Conservation (phyloP, 2,888 invertebrate genomes). For the Disparrhopalites patrizii region DNA sequence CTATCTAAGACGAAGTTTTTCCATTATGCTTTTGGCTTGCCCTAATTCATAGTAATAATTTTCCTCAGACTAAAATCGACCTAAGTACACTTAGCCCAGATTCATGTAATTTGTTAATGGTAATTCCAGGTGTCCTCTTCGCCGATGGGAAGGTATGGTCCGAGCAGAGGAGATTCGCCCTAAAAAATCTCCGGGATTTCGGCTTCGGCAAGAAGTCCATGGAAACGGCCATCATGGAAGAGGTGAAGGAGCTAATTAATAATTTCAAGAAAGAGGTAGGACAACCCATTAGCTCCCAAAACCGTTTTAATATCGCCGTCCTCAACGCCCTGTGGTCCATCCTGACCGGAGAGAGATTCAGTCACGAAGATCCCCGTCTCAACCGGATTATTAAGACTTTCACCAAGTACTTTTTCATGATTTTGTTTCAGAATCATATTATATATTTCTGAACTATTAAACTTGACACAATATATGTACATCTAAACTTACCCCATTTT, state of each 20-base stretch:
- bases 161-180: slow-evolving; percentile 40
- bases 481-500: slow-evolving; percentile 1
- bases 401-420: slow-evolving; percentile 29
- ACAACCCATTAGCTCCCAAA: slow-evolving; percentile 38
- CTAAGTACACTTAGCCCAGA: background rate
- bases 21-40: too few species aligned
- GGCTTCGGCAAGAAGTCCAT: slow-evolving; percentile 44
- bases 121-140: slow-evolving; percentile 33
- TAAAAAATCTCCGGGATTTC: slow-evolving; percentile 37
- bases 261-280: slow-evolving; percentile 34
- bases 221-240: slow-evolving; percentile 42
- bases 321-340: slow-evolving; percentile 42
- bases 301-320: slow-evolving; percentile 43
- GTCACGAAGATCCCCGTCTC: slow-evolving; percentile 39
- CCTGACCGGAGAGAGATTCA: slow-evolving; percentile 36
- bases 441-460: background rate
- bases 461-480: background rate
- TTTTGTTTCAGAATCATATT: too few species aligned
- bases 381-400: slow-evolving; percentile 36
- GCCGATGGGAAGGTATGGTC: slow-evolving; percentile 39
- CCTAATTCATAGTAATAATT: background rate
- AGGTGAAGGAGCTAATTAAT: slow-evolving; percentile 34
- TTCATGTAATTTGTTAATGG: background rate
- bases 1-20: too few species aligned
- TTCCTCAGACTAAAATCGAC: background rate